phyloP scores from a whole-genome alignment of 2,797 vertebrate species.

The Sebastiscus tertius region DNA sequence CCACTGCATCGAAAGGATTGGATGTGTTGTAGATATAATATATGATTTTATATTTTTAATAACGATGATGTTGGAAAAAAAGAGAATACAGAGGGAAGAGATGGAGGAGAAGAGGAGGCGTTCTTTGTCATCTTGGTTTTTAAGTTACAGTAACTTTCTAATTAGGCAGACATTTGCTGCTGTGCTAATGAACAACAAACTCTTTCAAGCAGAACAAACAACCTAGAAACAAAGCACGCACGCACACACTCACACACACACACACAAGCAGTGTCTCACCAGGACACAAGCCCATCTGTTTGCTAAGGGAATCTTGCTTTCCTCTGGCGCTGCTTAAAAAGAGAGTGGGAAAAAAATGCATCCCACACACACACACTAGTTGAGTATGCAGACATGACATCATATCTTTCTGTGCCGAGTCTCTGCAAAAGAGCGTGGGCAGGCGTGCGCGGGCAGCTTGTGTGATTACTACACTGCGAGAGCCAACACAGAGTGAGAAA shows the following conservation, averaged over 20 bases:
- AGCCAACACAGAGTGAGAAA: conserved; percentile 43
- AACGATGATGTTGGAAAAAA: background rate
- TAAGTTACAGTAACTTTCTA: conserved; percentile 65
- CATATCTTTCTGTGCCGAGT: conserved; percentile 60
- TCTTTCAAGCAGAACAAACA: conserved; percentile 74
- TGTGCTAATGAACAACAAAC: conserved; percentile 68
- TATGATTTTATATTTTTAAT: background rate
- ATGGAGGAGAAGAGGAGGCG: too few relatives aligned
- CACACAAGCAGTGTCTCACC: conserved; percentile 38
- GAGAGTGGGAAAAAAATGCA: conserved; percentile 26
- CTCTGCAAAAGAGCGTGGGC: conserved; percentile 67
- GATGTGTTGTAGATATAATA: background rate
- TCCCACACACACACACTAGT: conserved; percentile 47
- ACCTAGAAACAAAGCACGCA: conserved; percentile 44
- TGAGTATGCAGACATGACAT: conserved; percentile 74
- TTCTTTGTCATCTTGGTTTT: conserved; percentile 35
- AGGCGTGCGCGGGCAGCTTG: conserved; percentile 44
- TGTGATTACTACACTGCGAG: conserved; percentile 56
- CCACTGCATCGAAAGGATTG: background rate
- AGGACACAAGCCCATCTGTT: conserved; percentile 74
- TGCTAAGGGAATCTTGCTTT: conserved; percentile 47
- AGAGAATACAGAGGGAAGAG: background rate
- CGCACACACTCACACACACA: conserved; percentile 1
- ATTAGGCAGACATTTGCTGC: conserved; percentile 68
- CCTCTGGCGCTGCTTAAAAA: conserved; percentile 40